These are phyloP conservation scores for Stenoptilia bipunctidactyla DNA, from an alignment of 2,888 invertebrate species.

Conservation along the genomic window DNA sequence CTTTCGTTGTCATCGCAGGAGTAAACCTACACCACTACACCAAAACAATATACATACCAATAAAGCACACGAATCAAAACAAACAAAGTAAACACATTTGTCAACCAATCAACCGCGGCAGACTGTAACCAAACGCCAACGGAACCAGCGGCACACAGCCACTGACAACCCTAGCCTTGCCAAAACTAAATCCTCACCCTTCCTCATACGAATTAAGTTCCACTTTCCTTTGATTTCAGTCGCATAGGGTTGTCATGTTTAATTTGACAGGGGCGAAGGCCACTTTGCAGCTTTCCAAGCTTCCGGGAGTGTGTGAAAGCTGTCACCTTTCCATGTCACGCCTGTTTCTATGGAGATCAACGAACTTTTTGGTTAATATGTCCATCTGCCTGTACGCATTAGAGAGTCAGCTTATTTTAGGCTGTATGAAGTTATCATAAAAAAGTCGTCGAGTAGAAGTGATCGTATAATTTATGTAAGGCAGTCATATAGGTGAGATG, in stretches of 20 bases:
- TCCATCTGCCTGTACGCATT: neutral
- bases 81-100: neutral
- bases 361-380: constrained; percentile 23
- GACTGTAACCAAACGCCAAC: constrained; percentile 32
- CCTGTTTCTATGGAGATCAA: constrained; percentile 44
- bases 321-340: constrained; percentile 39
- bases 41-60: no score
- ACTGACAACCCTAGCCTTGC: constrained; percentile 23
- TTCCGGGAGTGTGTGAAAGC: constrained; percentile 53
- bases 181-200: neutral
- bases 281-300: constrained; percentile 52
- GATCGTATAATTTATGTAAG: no score
- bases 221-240: neutral
- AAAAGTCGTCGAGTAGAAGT: no score
- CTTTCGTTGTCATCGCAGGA: no score
- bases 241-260: no score
- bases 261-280: constrained; percentile 22
- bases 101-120: neutral
- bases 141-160: constrained; percentile 40
- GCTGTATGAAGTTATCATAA: no score
- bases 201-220: neutral
- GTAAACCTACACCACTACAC: no score
- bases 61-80: no score
- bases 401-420: no score
- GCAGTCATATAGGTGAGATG: no score